Evolutionary conservation across 1,140 invertebrate genomes (phyloP).

Genomic region (Hesperophylax magnus): DNA sequence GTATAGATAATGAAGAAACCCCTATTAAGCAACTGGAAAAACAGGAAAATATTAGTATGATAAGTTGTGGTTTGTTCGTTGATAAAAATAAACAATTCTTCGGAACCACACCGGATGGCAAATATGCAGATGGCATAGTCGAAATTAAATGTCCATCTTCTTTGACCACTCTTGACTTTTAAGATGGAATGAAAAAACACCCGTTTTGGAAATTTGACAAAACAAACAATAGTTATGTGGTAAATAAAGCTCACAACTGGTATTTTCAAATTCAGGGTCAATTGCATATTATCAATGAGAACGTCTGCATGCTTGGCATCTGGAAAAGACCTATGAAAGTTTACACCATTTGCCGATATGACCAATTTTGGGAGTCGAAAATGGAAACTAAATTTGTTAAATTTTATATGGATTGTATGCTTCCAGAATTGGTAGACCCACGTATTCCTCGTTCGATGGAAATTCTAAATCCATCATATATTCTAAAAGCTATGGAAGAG

Average conservation of each 20-base stretch:
- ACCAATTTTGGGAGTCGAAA: slow-evolving; percentile 30
- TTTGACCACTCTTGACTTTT: neutral
- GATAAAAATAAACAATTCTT: slow-evolving; percentile 15
- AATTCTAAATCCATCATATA: slow-evolving; percentile 13
- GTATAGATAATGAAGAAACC: slow-evolving; percentile 38
- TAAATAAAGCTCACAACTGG: neutral
- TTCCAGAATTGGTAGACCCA: slow-evolving; percentile 33
- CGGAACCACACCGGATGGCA: slow-evolving; percentile 41
- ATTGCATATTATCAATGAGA: neutral
- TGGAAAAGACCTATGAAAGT: slow-evolving; percentile 15
- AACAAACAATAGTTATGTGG: neutral
- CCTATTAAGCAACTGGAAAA: slow-evolving; percentile 35
- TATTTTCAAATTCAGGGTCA: neutral
- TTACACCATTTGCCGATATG: slow-evolving; percentile 18
- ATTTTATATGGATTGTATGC: slow-evolving; percentile 33
- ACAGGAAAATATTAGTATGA: slow-evolving; percentile 24
- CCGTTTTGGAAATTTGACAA: neutral
- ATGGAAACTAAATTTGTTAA: slow-evolving; percentile 24
- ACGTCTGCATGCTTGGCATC: neutral
- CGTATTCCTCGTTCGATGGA: slow-evolving; percentile 6
- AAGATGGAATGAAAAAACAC: slow-evolving; percentile 1
- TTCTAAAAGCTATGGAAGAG: slow-evolving; percentile 5
- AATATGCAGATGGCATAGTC: slow-evolving; percentile 24
- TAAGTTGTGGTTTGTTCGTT: slow-evolving; percentile 13
- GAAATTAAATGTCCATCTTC: slow-evolving; percentile 47